phyloP scores from a whole-genome alignment of 2,797 vertebrate species.

The Molothrus ater region DNA sequence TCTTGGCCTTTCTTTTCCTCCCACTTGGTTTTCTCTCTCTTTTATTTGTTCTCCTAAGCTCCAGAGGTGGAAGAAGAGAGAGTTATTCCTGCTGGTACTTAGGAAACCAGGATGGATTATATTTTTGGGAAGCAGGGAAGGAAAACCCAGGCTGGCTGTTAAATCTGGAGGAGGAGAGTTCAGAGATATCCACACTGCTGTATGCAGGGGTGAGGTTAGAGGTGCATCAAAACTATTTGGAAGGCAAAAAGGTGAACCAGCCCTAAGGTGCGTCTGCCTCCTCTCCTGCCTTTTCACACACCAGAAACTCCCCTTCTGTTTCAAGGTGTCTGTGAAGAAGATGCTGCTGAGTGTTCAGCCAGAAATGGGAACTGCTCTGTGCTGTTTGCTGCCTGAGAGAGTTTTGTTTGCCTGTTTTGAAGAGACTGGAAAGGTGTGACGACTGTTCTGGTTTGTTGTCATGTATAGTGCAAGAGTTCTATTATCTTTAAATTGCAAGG shows the following conservation, averaged over 20 bases:
- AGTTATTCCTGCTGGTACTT: not conserved
- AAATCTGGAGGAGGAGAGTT: not conserved
- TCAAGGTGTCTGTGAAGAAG: not conserved
- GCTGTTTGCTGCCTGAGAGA: not conserved
- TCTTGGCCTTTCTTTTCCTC: not conserved
- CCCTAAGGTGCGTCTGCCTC: not conserved
- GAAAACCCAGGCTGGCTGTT: not conserved
- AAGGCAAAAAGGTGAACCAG: not conserved
- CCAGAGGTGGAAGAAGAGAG: not conserved
- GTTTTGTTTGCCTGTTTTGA: not conserved
- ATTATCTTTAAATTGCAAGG: too few relatives aligned
- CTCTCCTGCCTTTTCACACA: not conserved
- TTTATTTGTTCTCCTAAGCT: not conserved
- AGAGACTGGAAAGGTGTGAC: not conserved
- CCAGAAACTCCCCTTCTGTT: not conserved
- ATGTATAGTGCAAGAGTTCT: rapidly evolving
- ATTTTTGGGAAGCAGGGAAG: not conserved
- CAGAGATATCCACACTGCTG: too few relatives aligned
- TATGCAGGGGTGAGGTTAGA: not conserved
- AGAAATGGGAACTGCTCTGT: not conserved
- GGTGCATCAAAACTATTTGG: not conserved
- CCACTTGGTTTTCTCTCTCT: not conserved
- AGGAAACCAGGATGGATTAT: not conserved
- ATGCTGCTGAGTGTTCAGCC: not conserved
- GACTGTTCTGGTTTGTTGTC: not conserved